A percentile compares a stretch with the other conserved stretches of the same genome.
phyloP scores from a whole-genome alignment of 1,140 invertebrate genomes.

The Drosophila teissieri region DNA sequence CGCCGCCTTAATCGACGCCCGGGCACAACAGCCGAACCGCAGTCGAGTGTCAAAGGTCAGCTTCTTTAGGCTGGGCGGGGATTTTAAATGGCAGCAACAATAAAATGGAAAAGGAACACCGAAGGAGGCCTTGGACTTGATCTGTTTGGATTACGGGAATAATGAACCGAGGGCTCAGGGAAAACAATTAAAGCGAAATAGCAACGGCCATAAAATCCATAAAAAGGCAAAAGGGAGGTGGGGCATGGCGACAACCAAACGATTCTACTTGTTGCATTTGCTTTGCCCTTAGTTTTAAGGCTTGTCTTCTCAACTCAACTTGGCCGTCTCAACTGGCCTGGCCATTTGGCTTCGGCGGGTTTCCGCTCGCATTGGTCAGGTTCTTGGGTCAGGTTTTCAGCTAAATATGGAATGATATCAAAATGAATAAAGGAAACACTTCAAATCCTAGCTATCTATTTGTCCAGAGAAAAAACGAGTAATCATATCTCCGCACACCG shows the following conservation, averaged over 20 bases:
- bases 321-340: constrained; percentile 20
- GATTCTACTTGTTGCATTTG: constrained; percentile 48
- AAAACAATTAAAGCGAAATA: constrained; percentile 47
- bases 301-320: constrained; percentile 14
- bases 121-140: constrained; percentile 38
- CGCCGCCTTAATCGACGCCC: constrained; percentile 42
- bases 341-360: constrained; percentile 1
- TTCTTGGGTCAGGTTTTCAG: too few relatives aligned
- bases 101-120: constrained; percentile 1
- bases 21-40: not conserved
- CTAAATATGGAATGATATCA: too few relatives aligned
- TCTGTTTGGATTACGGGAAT: constrained; percentile 58
- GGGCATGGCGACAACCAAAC: constrained; percentile 42
- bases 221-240: constrained; percentile 35
- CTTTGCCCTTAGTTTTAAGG: constrained; percentile 18
- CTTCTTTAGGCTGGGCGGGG: constrained; percentile 8
- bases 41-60: constrained; percentile 56
- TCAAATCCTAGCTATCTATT: not conserved
- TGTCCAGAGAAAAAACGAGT: not conserved
- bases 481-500: not conserved
- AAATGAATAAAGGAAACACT: too few relatives aligned
- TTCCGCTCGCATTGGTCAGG: too few relatives aligned
- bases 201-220: constrained; percentile 65
- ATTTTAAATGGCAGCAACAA: constrained; percentile 16
- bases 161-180: constrained; percentile 23